These are phyloP conservation scores for Hydrolagus affinis DNA, from an alignment of 2,113 vertebrate species.

Conservation along the genomic window DNA sequence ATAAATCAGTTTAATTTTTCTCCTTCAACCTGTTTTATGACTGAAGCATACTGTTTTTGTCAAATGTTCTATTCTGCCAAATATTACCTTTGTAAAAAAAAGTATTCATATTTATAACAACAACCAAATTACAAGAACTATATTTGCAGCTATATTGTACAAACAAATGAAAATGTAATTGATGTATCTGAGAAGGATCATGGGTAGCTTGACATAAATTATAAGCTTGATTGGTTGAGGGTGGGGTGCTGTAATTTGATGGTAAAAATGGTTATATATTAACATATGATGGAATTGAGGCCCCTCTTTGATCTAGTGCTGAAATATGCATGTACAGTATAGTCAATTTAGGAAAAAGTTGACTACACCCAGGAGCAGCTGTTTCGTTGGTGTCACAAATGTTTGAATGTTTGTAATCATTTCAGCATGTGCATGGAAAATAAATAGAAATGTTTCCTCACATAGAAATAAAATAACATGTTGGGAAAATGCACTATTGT, in stretches of 20 bases:
- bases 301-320: slow-evolving; percentile 5
- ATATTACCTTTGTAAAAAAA: no score
- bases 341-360: slow-evolving; percentile 13
- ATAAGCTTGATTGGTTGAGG: background rate
- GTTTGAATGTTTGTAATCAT: slow-evolving; percentile 4
- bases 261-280: slow-evolving; percentile 22
- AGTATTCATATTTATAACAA: no score
- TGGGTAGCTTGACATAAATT: background rate
- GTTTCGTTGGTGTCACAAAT: slow-evolving; percentile 20
- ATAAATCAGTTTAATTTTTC: no score
- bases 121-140: no score
- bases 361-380: slow-evolving; percentile 5
- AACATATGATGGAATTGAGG: background rate
- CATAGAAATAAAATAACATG: background rate
- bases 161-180: background rate
- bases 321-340: background rate
- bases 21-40: no score
- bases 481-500: background rate
- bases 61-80: no score
- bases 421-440: background rate
- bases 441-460: background rate
- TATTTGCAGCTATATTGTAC: no score
- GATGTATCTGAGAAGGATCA: background rate
- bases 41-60: no score
- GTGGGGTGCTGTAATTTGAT: background rate